phyloP scores from a whole-genome alignment of 2,113 vertebrate species.

The Capra hircus region DNA sequence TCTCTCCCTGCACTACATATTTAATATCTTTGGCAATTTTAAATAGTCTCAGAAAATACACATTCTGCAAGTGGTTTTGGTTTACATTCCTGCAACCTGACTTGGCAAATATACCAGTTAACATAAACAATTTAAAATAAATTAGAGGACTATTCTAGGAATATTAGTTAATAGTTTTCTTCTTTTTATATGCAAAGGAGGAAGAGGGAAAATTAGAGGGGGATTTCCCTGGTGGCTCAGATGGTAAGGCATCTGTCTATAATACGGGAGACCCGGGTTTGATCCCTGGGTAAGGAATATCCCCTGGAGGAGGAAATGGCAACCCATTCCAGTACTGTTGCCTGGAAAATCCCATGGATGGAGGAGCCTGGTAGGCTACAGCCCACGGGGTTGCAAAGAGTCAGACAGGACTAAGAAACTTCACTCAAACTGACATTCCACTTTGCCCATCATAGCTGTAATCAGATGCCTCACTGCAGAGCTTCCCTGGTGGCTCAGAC shows the following conservation, averaged over 20 bases:
- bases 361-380: neutral
- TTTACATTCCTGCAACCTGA: constrained; percentile 2
- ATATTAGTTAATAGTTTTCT: neutral
- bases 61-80: neutral
- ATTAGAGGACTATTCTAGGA: neutral
- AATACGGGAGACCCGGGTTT: neutral
- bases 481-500: neutral
- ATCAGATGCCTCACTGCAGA: neutral
- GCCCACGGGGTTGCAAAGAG: neutral
- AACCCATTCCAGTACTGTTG: neutral
- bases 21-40: constrained; percentile 26
- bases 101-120: constrained; percentile 29
- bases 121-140: neutral
- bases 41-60: constrained; percentile 37
- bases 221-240: neutral
- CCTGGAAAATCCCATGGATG: neutral
- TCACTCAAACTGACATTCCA: neutral
- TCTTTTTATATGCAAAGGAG: neutral
- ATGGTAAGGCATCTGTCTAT: neutral
- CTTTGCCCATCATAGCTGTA: neutral
- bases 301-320: neutral
- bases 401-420: neutral
- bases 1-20: neutral
- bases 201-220: neutral
- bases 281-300: neutral